Percentiles rank a stretch among this genome's conserved stretches.
These are phyloP conservation scores for Eupithecia inturbata DNA, from an alignment of 2,888 invertebrate genomes.

Conservation along the genomic window DNA sequence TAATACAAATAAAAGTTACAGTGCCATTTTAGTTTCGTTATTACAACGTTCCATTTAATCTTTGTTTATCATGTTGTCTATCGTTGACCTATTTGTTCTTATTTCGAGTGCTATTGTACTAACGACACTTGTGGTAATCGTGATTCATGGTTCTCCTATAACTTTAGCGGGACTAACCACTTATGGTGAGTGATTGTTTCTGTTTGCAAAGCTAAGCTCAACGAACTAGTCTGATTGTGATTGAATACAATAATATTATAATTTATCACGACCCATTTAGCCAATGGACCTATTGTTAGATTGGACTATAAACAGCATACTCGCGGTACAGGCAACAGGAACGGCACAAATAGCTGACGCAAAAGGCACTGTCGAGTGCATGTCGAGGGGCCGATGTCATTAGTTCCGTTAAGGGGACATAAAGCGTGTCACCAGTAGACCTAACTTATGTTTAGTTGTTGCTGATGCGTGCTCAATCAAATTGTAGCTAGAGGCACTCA, in stretches of 20 bases:
- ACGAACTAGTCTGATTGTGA: constrained; percentile 15
- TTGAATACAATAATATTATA: constrained; percentile 27
- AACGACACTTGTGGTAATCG: constrained; percentile 32
- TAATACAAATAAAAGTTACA: constrained; percentile 38
- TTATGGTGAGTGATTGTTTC: constrained; percentile 13
- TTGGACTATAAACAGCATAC: constrained; percentile 25
- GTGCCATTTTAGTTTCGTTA: constrained; percentile 35
- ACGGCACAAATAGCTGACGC: constrained; percentile 60
- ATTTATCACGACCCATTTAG: constrained; percentile 26
- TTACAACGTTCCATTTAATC: constrained; percentile 43
- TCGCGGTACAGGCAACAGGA: constrained; percentile 48
- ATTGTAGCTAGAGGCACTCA: constrained; percentile 19
- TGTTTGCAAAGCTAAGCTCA: constrained; percentile 15
- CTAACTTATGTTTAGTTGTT: constrained; percentile 35
- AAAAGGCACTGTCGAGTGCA: constrained; percentile 54
- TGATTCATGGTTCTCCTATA: constrained; percentile 27
- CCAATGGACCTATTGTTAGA: constrained; percentile 23
- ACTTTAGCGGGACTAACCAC: constrained; percentile 9
- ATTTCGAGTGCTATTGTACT: constrained; percentile 31
- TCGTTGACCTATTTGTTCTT: constrained; percentile 43
- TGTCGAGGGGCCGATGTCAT: constrained; percentile 59
- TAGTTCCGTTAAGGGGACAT: constrained; percentile 66
- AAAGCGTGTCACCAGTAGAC: constrained; percentile 58
- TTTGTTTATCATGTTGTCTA: constrained; percentile 37
- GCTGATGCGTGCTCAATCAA: constrained; percentile 35